Conservation (phyloP, 2,113 vertebrate species). For the Panthera leo region DNA sequence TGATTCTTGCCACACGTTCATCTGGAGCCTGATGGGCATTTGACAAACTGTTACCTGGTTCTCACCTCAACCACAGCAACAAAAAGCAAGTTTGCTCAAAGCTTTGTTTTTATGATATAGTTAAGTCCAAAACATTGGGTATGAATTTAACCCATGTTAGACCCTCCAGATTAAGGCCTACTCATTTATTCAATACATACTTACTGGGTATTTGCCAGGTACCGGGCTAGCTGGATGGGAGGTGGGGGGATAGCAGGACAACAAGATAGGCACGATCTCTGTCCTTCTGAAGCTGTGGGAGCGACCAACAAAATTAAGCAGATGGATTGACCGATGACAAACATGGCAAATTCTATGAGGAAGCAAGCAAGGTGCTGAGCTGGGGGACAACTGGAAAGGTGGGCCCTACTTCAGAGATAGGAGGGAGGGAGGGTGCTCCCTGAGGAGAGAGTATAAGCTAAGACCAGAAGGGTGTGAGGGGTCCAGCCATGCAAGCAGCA, state of each 20-base stretch:
- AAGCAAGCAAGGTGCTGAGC: neutral
- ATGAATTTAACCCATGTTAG: neutral
- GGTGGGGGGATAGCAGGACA: fast-evolving
- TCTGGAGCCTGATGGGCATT: neutral
- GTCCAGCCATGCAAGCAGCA: neutral
- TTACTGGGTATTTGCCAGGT: neutral
- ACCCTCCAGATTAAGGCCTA: neutral
- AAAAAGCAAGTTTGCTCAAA: neutral
- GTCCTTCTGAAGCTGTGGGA: neutral
- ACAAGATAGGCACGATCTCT: neutral
- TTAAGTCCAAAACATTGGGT: neutral
- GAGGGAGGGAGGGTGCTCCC: neutral
- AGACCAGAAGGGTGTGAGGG: neutral
- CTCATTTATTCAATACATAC: neutral
- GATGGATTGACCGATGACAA: neutral
- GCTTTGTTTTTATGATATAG: neutral
- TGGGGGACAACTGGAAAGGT: neutral
- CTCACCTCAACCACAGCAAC: neutral
- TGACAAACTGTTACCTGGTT: neutral
- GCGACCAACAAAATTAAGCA: neutral
- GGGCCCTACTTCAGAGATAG: neutral
- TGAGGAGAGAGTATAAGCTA: neutral
- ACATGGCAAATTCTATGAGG: neutral
- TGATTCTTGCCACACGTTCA: neutral
- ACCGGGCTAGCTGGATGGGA: neutral